Evolutionary conservation across 1,140 invertebrate species (phyloP), one percentile per base, ranked within the genome.

Genomic region (Drosophila nikananu): DNA sequence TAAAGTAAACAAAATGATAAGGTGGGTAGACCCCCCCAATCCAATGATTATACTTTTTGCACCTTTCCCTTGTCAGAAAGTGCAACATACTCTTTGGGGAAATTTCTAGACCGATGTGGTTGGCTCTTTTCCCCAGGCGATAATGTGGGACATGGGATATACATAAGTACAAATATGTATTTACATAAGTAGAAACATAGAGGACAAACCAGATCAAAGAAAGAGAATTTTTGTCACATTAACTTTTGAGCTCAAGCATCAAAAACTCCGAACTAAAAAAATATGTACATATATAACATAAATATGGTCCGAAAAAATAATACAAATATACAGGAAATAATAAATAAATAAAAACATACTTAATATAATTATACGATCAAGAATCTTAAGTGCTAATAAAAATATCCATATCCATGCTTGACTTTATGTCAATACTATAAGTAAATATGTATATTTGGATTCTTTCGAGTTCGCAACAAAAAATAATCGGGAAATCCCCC

Each of bases 1-100:
- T 7, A 57, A 21, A 13, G 42, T 64, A 68, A 62, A 71, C 60
- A 77, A 57, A 44, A 10, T 39, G 54, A 37, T 57, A 57, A 42
- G 46, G 39, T 25, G 21, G 9, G n/a, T n/a, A n/a, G n/a, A n/a
- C n/a, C 17, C 5, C 25, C 23, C 13, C 6, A 2, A 52, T 54
- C 37, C 57, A 54, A 54, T 42, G 12, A 37, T 15, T 32, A 13
- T 10, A 21, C 2, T 2, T 27, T 49, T 49, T 12, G 35, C 52
- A 55, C 32, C 32, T 55, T 17, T 49, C 6, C 21, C 19, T 32
- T 23, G 48, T 35, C 12, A 37, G 41, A 27, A 23, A 37, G 10
- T 70, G 30, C 13, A 42, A 65, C 5, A 10, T n/a, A 10, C 8
- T 17, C 48, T 25, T 49, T 10, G 51, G 15, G 7, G 35, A 35